A percentile compares a stretch with the other conserved stretches of the same genome.
Conservation (phyloP, 1,140 invertebrate species). For the Macrosteles quadrilineatus region DNA sequence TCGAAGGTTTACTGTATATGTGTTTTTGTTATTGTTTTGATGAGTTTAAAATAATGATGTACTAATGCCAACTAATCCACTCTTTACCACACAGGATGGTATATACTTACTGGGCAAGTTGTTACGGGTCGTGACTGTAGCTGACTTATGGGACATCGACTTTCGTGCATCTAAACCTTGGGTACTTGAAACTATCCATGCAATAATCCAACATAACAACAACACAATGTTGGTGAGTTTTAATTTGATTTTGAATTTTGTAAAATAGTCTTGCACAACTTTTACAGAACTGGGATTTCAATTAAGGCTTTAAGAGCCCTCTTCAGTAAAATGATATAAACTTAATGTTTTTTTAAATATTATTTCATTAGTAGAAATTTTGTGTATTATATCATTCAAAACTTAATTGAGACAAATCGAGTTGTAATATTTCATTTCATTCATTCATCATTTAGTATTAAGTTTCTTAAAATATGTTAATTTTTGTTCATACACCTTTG, state of each 20-base stretch:
- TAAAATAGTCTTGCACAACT: neutral
- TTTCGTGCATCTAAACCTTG: neutral
- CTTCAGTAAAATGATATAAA: neutral
- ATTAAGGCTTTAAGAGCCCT: neutral
- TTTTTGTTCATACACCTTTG: too few species aligned
- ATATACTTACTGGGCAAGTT: neutral
- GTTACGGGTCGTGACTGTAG: neutral
- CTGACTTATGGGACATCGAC: constrained; percentile 1
- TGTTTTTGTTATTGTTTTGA: too few species aligned
- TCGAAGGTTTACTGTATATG: too few species aligned
- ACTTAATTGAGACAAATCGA: too few species aligned
- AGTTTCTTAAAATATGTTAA: too few species aligned
- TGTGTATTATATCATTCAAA: neutral
- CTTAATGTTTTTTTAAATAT: neutral
- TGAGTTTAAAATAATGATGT: too few species aligned
- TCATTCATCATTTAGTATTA: too few species aligned
- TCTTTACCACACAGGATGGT: neutral
- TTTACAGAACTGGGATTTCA: neutral
- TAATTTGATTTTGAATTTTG: neutral
- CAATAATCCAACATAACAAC: neutral
- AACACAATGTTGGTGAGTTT: neutral
- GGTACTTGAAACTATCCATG: constrained; percentile 1
- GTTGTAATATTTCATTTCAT: too few species aligned
- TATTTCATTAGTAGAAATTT: neutral
- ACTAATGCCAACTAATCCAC: too few species aligned